These are phyloP conservation scores for Dendrolimus pini DNA, from an alignment of 2,888 invertebrate genomes.

Conservation along the genomic window DNA sequence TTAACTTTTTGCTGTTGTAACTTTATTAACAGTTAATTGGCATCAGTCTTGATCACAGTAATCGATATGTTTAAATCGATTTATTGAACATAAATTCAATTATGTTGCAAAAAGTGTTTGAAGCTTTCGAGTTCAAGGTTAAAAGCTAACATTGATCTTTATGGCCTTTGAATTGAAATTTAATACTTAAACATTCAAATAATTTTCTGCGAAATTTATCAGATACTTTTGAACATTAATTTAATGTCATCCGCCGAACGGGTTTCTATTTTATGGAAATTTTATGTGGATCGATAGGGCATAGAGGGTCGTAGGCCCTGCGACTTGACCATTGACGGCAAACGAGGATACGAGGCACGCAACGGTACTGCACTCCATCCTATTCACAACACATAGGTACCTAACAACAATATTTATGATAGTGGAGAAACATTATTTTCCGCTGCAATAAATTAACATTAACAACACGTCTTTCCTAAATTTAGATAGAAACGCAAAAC, in stretches of 20 bases:
- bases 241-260: not conserved
- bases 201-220: not conserved
- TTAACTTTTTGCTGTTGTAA: not conserved
- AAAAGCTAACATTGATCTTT: not conserved
- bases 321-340: slow-evolving; percentile 51
- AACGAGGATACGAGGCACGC: slow-evolving; percentile 19
- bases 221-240: not conserved
- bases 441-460: no score
- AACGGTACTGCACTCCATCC: slow-evolving; percentile 33
- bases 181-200: not conserved
- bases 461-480: no score
- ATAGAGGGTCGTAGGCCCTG: slow-evolving; percentile 53
- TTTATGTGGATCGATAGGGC: slow-evolving; percentile 66
- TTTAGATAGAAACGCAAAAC: no score
- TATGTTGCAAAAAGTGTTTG: not conserved
- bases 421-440: no score
- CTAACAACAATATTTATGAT: slow-evolving; percentile 18
- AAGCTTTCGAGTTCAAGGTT: not conserved
- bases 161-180: no score
- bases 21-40: not conserved
- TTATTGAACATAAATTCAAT: not conserved
- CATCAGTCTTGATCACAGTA: not conserved
- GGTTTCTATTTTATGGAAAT: not conserved
- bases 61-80: not conserved
- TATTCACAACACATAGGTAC: slow-evolving; percentile 42